Evolutionary conservation across 2,797 vertebrate genomes (phyloP).

Genomic region (Aeoliscus strigatus): DNA sequence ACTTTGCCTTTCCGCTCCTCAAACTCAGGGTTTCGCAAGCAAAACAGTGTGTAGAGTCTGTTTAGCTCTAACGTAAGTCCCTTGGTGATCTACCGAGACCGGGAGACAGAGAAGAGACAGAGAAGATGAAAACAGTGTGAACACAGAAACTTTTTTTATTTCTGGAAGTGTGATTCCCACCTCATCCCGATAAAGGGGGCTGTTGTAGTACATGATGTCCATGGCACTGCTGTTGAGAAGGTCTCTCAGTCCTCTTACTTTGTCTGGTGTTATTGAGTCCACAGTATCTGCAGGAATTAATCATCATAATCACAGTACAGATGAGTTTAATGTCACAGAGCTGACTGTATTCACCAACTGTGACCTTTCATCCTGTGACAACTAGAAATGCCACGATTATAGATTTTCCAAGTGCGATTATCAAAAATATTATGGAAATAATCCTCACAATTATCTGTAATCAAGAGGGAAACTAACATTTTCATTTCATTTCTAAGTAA

Average conservation of each 20-base stretch:
- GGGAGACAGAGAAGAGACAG: neutral
- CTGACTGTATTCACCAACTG: neutral
- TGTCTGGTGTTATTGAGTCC: slow-evolving; percentile 97
- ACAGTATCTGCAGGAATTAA: slow-evolving; percentile 83
- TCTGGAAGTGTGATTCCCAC: slow-evolving; percentile 59
- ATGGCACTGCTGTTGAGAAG: slow-evolving; percentile 99
- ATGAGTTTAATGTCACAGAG: neutral
- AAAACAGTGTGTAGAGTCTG: slow-evolving; percentile 91
- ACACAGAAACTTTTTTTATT: neutral
- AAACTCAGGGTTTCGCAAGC: slow-evolving; percentile 92
- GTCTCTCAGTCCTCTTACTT: slow-evolving; percentile 91
- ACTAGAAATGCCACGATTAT: too few relatives aligned
- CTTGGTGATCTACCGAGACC: slow-evolving; percentile 83
- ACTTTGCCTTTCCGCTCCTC: slow-evolving; percentile 90
- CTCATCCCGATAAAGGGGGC: slow-evolving; percentile 95
- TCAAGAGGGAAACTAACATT: too few relatives aligned
- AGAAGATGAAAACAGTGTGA: neutral
- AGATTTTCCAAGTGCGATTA: too few relatives aligned
- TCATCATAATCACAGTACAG: slow-evolving; percentile 1
- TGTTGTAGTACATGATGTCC: slow-evolving; percentile 99
- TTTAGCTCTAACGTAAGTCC: slow-evolving; percentile 95
- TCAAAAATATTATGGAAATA: too few relatives aligned
- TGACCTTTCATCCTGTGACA: too few relatives aligned
- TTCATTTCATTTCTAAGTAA: too few relatives aligned
- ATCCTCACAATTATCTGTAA: too few relatives aligned